Conservation (phyloP, 2,113 vertebrate species). For the Protobothrops flavoviridis region DNA sequence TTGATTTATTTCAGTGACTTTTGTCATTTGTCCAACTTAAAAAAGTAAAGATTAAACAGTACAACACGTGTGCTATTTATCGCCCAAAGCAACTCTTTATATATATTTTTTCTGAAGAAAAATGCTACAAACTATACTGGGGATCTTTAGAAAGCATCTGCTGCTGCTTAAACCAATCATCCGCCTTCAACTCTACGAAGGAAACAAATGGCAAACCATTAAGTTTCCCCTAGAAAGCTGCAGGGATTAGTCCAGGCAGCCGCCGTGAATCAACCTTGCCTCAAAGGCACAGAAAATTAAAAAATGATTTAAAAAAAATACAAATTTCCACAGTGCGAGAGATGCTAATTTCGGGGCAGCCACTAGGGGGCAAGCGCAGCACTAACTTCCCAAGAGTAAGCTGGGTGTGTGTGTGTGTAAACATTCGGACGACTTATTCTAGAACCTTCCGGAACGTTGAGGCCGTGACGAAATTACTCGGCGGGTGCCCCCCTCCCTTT, state of each 20-base stretch:
- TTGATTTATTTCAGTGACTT: background rate
- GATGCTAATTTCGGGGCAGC: background rate
- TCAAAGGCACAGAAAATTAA: background rate
- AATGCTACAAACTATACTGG: background rate
- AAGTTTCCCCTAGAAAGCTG: background rate
- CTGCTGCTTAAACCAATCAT: background rate
- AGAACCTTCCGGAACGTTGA: slow-evolving; percentile 7
- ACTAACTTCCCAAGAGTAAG: background rate
- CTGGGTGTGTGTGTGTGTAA: background rate
- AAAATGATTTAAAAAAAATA: background rate
- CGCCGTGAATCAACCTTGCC: background rate
- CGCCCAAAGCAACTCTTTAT: background rate
- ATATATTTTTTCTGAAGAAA: background rate
- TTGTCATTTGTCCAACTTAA: background rate
- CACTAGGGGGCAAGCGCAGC: background rate
- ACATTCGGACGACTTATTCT: background rate
- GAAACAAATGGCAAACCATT: background rate
- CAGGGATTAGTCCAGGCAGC: background rate
- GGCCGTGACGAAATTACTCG: background rate
- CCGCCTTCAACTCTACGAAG: background rate
- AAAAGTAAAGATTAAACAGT: background rate
- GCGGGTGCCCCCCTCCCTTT: background rate
- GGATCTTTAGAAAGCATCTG: background rate
- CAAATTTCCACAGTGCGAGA: background rate
- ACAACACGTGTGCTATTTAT: background rate